phyloP scores from a whole-genome alignment of 2,797 vertebrate species.

The Xiphophorus birchmanni region DNA sequence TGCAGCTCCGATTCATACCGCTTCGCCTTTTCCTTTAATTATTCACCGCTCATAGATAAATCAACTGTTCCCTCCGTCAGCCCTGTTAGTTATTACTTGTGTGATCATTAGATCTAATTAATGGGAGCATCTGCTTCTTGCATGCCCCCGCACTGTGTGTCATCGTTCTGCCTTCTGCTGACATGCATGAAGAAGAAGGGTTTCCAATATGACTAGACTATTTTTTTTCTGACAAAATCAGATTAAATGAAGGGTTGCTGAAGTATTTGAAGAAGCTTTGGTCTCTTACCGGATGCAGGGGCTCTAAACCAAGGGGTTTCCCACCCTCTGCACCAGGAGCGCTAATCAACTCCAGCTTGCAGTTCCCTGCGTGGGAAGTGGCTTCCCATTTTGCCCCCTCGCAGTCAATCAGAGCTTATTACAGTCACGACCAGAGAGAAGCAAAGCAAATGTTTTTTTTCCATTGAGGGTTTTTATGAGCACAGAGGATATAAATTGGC shows the following conservation, averaged over 20 bases:
- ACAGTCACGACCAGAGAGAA: constrained; percentile 36
- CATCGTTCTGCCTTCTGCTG: constrained; percentile 22
- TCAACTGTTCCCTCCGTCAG: constrained; percentile 52
- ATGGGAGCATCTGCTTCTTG: constrained; percentile 66
- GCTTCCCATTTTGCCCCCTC: constrained; percentile 32
- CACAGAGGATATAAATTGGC: constrained; percentile 43
- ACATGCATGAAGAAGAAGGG: neutral
- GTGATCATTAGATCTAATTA: constrained; percentile 70
- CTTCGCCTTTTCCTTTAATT: constrained; percentile 48
- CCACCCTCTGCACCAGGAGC: constrained; percentile 52
- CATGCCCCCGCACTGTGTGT: constrained; percentile 20
- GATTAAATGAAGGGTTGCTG: constrained; percentile 31
- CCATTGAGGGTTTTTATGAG: constrained; percentile 34
- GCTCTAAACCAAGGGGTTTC: constrained; percentile 52
- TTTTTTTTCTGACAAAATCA: constrained; percentile 10
- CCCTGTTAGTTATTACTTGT: constrained; percentile 57
- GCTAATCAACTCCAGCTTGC: constrained; percentile 74
- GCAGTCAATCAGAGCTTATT: constrained; percentile 56
- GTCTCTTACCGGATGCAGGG: constrained; percentile 3
- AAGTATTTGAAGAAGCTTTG: constrained; percentile 3
- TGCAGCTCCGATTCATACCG: constrained; percentile 30
- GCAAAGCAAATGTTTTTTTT: constrained; percentile 27
- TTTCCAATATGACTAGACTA: neutral
- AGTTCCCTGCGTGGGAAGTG: constrained; percentile 57
- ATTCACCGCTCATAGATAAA: constrained; percentile 51